Evolutionary conservation across 2,888 invertebrate genomes (phyloP).

Genomic region (Macrosoma leucophasiata): DNA sequence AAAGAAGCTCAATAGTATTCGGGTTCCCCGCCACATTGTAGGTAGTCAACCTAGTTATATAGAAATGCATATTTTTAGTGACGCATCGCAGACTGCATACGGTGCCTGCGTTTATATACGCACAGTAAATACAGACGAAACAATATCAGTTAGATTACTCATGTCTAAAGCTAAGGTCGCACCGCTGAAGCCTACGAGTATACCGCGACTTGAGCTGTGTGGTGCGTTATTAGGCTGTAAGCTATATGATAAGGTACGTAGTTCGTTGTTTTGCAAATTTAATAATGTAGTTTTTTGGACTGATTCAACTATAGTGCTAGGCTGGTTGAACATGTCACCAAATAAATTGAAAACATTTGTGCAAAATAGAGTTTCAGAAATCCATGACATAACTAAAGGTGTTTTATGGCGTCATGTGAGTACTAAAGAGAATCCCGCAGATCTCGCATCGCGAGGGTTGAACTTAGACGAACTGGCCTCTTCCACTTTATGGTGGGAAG

Average conservation of each 20-base stretch:
- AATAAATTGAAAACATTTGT: constrained; percentile 23
- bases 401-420: constrained; percentile 21
- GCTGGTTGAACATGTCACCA: constrained; percentile 22
- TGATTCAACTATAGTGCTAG: constrained; percentile 24
- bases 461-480: constrained; percentile 1
- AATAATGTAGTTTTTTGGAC: constrained; percentile 23
- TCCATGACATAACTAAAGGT: constrained; percentile 11
- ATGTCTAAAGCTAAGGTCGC: constrained; percentile 15
- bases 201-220: constrained; percentile 22
- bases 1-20: constrained; percentile 5
- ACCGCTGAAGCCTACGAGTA: constrained; percentile 6
- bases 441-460: constrained; percentile 10
- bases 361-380: constrained; percentile 21
- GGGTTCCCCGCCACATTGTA: constrained; percentile 15
- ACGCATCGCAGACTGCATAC: constrained; percentile 24
- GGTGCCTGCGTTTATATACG: constrained; percentile 28
- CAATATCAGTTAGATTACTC: constrained; percentile 21
- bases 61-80: constrained; percentile 26
- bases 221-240: constrained; percentile 26
- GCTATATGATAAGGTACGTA: constrained; percentile 18
- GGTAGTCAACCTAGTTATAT: not conserved
- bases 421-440: constrained; percentile 16
- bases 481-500: constrained; percentile 13
- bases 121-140: constrained; percentile 12
- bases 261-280: constrained; percentile 17